Evolutionary conservation across 2,113 vertebrate genomes (phyloP).

Genomic region (Caretta caretta): DNA sequence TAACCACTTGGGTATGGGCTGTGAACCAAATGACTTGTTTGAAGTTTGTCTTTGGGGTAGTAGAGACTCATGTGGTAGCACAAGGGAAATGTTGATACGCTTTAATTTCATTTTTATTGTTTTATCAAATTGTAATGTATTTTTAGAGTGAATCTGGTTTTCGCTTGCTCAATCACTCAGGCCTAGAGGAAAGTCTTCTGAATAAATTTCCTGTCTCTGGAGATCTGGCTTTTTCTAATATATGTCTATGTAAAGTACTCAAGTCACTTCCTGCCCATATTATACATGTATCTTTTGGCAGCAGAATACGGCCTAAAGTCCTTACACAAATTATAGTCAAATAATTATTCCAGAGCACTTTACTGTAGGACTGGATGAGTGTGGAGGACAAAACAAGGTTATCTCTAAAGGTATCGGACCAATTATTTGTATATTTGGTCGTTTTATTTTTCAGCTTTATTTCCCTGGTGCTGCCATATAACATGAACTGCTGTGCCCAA

Average conservation of each 20-base stretch:
- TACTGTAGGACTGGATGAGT: neutral
- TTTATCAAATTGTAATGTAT: neutral
- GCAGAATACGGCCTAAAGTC: neutral
- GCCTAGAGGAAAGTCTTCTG: neutral
- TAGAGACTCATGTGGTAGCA: neutral
- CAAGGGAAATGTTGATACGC: neutral
- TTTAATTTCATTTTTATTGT: neutral
- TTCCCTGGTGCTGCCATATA: slow-evolving; percentile 46
- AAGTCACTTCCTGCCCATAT: neutral
- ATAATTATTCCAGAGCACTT: neutral
- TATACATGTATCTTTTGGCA: neutral
- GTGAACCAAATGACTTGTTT: neutral
- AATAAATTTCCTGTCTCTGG: neutral
- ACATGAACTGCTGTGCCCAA: slow-evolving; percentile 36
- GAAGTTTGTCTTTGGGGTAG: neutral
- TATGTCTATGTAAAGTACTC: neutral
- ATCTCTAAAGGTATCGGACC: neutral
- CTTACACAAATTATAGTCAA: neutral
- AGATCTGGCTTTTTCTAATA: neutral
- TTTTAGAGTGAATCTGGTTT: slow-evolving; percentile 24
- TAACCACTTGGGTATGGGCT: neutral
- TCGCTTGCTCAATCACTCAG: neutral
- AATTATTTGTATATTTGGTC: slow-evolving; percentile 35
- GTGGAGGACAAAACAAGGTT: neutral
- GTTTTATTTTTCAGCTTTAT: slow-evolving; percentile 38